Evolutionary conservation across 1,140 invertebrate species (phyloP).

Genomic region (Drosophila dunni): DNA sequence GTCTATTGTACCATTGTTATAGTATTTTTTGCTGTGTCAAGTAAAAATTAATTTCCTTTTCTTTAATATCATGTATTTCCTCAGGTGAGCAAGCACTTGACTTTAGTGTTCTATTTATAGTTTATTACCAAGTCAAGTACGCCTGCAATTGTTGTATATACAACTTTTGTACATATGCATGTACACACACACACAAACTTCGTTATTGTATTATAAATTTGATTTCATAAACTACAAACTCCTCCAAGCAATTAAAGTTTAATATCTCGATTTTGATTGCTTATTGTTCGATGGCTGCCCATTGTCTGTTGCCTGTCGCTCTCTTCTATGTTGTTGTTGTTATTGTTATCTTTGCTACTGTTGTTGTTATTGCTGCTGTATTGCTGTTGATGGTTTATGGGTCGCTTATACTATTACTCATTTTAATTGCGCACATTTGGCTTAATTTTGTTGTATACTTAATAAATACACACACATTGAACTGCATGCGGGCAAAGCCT

Average conservation of each 20-base stretch:
- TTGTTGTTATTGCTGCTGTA: conserved; percentile 13
- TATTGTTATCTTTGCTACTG: conserved; percentile 20
- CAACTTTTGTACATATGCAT: conserved; percentile 2
- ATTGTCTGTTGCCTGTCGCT: conserved; percentile 52
- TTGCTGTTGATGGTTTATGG: conserved; percentile 51
- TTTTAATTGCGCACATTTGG: conserved; percentile 79
- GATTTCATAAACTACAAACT: conserved; percentile 48
- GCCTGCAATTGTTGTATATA: conserved; percentile 27
- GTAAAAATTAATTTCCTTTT: conserved; percentile 30
- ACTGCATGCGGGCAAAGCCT: conserved; percentile 11
- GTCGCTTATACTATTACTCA: conserved; percentile 67
- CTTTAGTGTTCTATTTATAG: conserved; percentile 30
- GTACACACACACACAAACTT: conserved; percentile 3
- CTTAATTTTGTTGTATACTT: conserved; percentile 68
- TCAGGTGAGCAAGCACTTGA: conserved; percentile 28
- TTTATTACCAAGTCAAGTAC: conserved; percentile 30
- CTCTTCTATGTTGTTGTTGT: conserved; percentile 15
- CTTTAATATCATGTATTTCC: conserved; percentile 26
- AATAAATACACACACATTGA: conserved; percentile 34
- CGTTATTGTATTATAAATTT: conserved; percentile 2
- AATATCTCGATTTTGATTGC: conserved; percentile 71
- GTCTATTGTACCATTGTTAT: conserved; percentile 20
- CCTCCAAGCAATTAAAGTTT: conserved; percentile 64
- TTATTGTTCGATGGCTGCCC: conserved; percentile 62
- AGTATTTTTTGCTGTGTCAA: conserved; percentile 11